Evolutionary conservation across 2,113 vertebrate species (phyloP).

Genomic region (Semnornis frantzii): DNA sequence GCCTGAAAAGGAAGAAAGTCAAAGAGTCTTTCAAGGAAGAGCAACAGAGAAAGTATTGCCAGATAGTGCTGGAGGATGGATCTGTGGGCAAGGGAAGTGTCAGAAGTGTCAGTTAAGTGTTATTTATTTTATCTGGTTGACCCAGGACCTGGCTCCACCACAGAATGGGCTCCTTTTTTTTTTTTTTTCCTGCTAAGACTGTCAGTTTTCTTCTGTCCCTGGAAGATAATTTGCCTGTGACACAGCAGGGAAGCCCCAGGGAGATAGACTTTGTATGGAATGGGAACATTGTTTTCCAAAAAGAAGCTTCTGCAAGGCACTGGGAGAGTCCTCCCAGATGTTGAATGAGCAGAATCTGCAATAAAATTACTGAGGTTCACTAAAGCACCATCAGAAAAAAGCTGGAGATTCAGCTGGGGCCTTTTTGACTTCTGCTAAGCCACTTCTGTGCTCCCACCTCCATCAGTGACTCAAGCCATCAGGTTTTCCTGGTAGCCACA

Average conservation of each 20-base stretch:
- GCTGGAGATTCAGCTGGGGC: background rate
- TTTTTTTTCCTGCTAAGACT: background rate
- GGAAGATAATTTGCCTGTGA: background rate
- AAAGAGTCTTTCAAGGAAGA: slow-evolving; percentile 87
- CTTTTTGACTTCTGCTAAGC: background rate
- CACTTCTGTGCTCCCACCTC: background rate
- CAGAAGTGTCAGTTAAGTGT: slow-evolving; percentile 2
- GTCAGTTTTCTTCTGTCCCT: background rate
- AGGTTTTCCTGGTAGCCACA: background rate
- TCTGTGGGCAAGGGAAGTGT: background rate
- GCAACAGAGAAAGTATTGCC: slow-evolving; percentile 93
- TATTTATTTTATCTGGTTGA: slow-evolving; percentile 21
- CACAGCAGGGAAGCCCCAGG: background rate
- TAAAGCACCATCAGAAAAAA: background rate
- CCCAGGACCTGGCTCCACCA: background rate
- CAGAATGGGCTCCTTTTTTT: background rate
- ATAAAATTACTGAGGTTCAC: background rate
- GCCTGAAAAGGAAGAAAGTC: slow-evolving; percentile 87
- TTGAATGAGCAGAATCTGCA: background rate
- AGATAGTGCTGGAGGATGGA: slow-evolving; percentile 78
- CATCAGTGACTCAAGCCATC: background rate
- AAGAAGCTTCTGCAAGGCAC: no score
- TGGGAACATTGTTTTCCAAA: background rate
- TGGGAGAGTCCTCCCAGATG: background rate
- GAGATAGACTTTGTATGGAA: background rate